These are phyloP conservation scores for Raja brachyura DNA, from an alignment of 2,113 vertebrate species.

Conservation along the genomic window DNA sequence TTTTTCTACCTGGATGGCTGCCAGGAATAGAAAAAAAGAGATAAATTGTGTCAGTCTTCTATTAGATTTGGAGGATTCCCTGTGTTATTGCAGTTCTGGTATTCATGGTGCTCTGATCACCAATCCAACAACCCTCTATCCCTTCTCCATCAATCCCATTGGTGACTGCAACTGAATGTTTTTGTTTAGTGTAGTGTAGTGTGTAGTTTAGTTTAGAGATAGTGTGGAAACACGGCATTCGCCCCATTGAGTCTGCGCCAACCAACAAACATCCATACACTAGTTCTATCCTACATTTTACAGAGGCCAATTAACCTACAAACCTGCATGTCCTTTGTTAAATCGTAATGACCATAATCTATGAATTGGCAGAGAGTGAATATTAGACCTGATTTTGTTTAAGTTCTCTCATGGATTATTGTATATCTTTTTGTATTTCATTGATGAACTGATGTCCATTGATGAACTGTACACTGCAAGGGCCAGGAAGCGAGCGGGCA, in stretches of 20 bases:
- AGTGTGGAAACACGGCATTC: too few relatives aligned
- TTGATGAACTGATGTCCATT: too few relatives aligned
- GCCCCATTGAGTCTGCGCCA: too few relatives aligned
- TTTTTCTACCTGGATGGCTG: neutral
- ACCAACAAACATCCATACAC: too few relatives aligned
- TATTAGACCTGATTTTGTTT: neutral
- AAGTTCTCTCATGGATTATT: neutral
- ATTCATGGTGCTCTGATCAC: too few relatives aligned
- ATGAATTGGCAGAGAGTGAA: neutral
- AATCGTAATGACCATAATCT: neutral
- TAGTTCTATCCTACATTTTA: too few relatives aligned
- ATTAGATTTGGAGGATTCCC: neutral
- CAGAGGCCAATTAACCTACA: too few relatives aligned
- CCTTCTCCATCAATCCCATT: neutral
- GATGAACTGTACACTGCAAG: too few relatives aligned
- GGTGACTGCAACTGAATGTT: neutral
- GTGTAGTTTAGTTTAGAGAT: too few relatives aligned
- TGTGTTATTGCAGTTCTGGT: neutral
- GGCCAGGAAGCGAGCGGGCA: too few relatives aligned
- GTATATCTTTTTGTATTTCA: conserved; percentile 23
- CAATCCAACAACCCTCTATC: neutral
- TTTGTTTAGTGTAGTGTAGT: too few relatives aligned
- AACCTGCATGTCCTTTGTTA: neutral
- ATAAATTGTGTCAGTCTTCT: neutral
- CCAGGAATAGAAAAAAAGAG: neutral